Conservation (phyloP, 2,113 vertebrate genomes). For the Acrocephalus kingi region DNA sequence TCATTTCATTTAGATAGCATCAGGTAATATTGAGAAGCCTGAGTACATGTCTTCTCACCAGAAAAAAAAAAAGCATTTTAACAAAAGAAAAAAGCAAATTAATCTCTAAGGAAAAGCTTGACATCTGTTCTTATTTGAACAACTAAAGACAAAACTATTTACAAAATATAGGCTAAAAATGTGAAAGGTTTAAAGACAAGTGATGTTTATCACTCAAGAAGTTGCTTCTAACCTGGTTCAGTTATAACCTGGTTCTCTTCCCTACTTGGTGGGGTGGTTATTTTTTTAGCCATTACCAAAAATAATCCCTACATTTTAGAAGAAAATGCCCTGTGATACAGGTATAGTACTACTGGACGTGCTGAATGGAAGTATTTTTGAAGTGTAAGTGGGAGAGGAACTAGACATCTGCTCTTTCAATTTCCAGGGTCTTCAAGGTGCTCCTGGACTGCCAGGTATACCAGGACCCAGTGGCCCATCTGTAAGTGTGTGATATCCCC, state of each 20-base stretch:
- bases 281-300: not conserved
- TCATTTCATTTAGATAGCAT: not conserved
- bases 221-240: not conserved
- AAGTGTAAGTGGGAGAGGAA: not conserved
- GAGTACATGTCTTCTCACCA: not conserved
- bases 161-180: not conserved
- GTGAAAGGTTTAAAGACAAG: not conserved
- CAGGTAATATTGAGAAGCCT: not conserved
- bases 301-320: not conserved
- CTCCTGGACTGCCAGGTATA: slow-evolving; percentile 84
- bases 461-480: slow-evolving; percentile 82
- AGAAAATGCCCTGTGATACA: not conserved
- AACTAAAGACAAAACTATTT: not conserved
- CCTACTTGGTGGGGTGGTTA: not conserved
- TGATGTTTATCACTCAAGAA: not conserved
- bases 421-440: slow-evolving; percentile 85
- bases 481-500: slow-evolving; percentile 73
- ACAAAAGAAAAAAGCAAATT: not conserved
- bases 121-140: not conserved
- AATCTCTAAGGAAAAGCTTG: not conserved
- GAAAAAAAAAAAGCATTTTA: not conserved
- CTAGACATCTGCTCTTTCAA: not conserved
- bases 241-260: not conserved
- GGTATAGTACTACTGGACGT: not conserved
- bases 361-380: not conserved